phyloP scores from a whole-genome alignment of 2,888 invertebrate species.

The Hymenopus coronatus region DNA sequence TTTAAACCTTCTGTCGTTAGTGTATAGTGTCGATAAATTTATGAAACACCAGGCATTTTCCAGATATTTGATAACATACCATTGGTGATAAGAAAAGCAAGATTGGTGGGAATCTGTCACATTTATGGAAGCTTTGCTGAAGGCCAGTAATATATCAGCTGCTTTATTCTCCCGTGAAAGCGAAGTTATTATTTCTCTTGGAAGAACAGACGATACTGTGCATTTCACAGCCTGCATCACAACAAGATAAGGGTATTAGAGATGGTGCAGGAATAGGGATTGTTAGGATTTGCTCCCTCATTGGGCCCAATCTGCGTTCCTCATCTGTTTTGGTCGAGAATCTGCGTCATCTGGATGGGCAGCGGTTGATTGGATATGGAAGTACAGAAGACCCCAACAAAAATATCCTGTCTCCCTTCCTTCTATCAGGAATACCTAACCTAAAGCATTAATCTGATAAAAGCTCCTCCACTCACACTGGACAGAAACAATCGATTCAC shows the following conservation, averaged over 20 bases:
- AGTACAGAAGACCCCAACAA: neutral
- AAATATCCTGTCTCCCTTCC: neutral
- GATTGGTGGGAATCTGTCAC: too few species aligned
- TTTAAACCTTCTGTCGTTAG: too few species aligned
- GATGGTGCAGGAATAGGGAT: neutral
- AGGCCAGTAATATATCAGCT: too few species aligned
- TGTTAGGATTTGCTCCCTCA: neutral
- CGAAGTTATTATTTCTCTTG: neutral
- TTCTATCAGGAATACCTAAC: neutral
- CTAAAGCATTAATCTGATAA: neutral
- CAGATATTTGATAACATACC: too few species aligned
- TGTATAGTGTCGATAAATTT: too few species aligned
- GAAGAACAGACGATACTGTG: neutral
- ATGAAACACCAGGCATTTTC: too few species aligned
- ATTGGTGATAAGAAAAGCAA: too few species aligned
- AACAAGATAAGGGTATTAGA: neutral
- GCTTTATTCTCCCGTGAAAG: neutral
- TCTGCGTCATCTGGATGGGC: too few species aligned
- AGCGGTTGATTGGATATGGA: neutral
- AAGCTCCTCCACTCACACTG: neutral
- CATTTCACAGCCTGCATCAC: neutral
- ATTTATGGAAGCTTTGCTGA: too few species aligned
- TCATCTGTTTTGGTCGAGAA: neutral
- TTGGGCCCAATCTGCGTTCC: neutral
- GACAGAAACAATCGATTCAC: neutral